Conservation (phyloP, 2,888 invertebrate genomes). For the Xylophagus ater region DNA sequence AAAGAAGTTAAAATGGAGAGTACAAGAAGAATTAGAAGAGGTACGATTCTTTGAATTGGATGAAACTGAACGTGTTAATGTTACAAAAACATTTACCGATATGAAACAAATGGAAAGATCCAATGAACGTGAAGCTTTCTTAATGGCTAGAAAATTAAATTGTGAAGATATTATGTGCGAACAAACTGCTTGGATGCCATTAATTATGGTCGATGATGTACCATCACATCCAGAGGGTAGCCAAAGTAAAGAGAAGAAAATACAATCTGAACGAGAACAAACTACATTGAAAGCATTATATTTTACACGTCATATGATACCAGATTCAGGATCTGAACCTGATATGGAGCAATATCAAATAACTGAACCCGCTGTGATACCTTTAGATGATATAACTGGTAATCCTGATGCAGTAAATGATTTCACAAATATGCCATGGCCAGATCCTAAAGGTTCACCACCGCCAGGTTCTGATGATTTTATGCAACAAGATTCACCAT, state of each 20-base stretch:
- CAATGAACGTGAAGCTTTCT: slow-evolving; percentile 73
- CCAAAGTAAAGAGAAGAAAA: slow-evolving; percentile 75
- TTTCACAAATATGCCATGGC: slow-evolving; percentile 68
- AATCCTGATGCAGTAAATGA: slow-evolving; percentile 72
- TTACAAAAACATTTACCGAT: slow-evolving; percentile 80
- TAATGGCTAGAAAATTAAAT: slow-evolving; percentile 62
- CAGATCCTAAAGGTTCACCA: slow-evolving; percentile 65
- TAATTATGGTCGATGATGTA: slow-evolving; percentile 56
- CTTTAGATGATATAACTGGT: slow-evolving; percentile 77
- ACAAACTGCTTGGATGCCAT: slow-evolving; percentile 62
- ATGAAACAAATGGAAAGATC: slow-evolving; percentile 84
- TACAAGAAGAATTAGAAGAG: slow-evolving; percentile 67
- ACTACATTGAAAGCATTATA: slow-evolving; percentile 72
- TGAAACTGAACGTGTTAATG: slow-evolving; percentile 92
- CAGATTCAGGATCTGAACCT: slow-evolving; percentile 78
- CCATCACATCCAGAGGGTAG: slow-evolving; percentile 58
- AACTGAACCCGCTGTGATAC: slow-evolving; percentile 71
- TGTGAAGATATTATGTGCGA: slow-evolving; percentile 74
- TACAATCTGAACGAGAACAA: slow-evolving; percentile 79
- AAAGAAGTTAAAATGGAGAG: slow-evolving; percentile 70
- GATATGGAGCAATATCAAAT: slow-evolving; percentile 69
- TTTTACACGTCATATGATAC: slow-evolving; percentile 70
- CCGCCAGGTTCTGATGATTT: slow-evolving; percentile 27
- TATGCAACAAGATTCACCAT: no score
- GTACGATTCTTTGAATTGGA: slow-evolving; percentile 87